Evolutionary conservation across 2,113 vertebrate genomes (phyloP).

Genomic region (Sterna hirundo): DNA sequence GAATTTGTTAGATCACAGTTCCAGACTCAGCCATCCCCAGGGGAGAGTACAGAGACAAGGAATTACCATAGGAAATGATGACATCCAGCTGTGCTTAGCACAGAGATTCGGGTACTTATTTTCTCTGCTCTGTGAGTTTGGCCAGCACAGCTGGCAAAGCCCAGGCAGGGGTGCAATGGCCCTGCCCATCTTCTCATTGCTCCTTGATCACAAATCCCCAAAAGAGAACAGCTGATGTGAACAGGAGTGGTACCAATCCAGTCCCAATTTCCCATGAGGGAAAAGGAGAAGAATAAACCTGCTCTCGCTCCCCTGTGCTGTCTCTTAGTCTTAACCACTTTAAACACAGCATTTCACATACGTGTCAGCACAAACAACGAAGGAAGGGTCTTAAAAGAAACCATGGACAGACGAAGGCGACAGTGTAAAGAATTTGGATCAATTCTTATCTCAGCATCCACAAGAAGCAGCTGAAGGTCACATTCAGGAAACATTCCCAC

Average conservation of each 20-base stretch:
- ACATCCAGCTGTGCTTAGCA: neutral
- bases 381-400: neutral
- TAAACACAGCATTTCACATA: neutral
- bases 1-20: neutral
- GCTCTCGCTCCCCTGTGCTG: neutral
- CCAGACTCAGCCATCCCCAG: neutral
- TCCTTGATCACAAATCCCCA: neutral
- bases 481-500: neutral
- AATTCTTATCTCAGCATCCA: neutral
- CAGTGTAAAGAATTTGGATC: neutral
- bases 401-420: rapidly evolving
- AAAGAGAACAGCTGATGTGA: neutral
- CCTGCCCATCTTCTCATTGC: neutral
- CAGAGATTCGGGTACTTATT: neutral
- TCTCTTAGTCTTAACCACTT: neutral
- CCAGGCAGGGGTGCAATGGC: neutral
- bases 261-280: neutral
- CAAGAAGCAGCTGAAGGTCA: neutral
- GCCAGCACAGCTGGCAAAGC: neutral
- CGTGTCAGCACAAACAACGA: rapidly evolving
- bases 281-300: neutral
- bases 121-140: rapidly evolving
- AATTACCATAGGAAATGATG: neutral
- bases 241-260: neutral
- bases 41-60: neutral